Percentiles rank a stretch among this genome's conserved stretches.
Conservation (phyloP, 2,888 invertebrate genomes). For the Byasa hedistus region DNA sequence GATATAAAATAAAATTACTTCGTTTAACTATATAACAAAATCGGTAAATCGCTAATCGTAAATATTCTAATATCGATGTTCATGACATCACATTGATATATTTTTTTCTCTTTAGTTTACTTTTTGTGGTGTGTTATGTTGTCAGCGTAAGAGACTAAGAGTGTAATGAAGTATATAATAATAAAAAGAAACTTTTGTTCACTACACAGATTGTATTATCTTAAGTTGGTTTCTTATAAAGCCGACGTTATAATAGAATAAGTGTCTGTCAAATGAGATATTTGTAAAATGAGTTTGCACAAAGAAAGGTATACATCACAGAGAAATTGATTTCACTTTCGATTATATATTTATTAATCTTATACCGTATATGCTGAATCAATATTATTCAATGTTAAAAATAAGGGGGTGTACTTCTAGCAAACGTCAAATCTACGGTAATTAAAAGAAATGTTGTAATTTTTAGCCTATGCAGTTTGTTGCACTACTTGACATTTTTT, state of each 20-base stretch:
- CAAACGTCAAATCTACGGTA: constrained; percentile 2
- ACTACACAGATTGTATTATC: too few relatives aligned
- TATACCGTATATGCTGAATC: not conserved
- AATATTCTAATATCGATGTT: too few relatives aligned
- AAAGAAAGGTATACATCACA: constrained; percentile 57
- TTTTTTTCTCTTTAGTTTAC: too few relatives aligned
- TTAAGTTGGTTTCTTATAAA: not conserved
- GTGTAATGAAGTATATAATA: too few relatives aligned
- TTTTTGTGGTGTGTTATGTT: too few relatives aligned
- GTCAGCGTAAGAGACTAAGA: too few relatives aligned
- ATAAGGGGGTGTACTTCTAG: constrained; percentile 12
- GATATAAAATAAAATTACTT: too few relatives aligned
- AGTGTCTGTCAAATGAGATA: not conserved
- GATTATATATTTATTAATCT: not conserved
- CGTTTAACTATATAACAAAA: too few relatives aligned
- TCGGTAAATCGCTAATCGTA: too few relatives aligned
- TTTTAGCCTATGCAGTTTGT: not conserved
- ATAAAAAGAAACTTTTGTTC: too few relatives aligned
- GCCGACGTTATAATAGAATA: not conserved
- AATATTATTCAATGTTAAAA: not conserved
- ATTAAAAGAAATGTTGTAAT: not conserved
- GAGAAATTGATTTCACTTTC: not conserved
- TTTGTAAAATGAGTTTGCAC: constrained; percentile 58
- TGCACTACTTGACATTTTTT: constrained; percentile 1
- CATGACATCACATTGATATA: too few relatives aligned